Base-by-base conservation (phyloP, 2,797 vertebrate species). In the Urophycis tenuis region DNA sequence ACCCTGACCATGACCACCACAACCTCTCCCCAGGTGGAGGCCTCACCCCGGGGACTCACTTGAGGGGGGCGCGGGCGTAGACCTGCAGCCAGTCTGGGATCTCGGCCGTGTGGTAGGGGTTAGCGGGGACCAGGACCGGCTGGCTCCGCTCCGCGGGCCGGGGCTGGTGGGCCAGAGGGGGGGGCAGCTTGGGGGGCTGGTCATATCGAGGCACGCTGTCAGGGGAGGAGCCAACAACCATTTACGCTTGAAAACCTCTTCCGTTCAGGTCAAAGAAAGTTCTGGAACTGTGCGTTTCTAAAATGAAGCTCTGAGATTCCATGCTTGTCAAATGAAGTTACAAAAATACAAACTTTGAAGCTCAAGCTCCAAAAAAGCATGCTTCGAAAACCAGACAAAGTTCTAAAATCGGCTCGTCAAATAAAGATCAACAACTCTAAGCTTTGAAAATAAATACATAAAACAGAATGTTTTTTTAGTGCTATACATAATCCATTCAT, bases 71-170 rank as follows among this genome's bases (percentile, higher is more conserved):
- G 53, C 96, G 94, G 88, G 97, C 97, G 19, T 99, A 99, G 75
- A 99, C 97, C 93, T 99, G 97, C 83, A 99, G 94, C 98, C 98
- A 99, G 91, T 99, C 96, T 0, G 98, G 98, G 87, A 99, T 98
- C 88, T 99, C 97, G 0, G 97, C 96, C 0, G 96, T 95, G 92
- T 99, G 97, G 90, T 99, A 99, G 0, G 98, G 98, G 91, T 99
- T 99, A 1, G 98, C 98, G 70, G 98, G 98, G 19, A 99, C 97
- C 22, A 99, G 93, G 32, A 97, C 93, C 0, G 95, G 89, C 81
- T 97, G 96, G 91, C 93, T 96, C 78, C 95, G 92, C 87, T 98
- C 96, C 0, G 92, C 85, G 11, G 94, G 94, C 69, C 95, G 95
- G 0, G 97, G 93, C 89, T 97, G 96, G 81, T 98, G 98, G 7